phyloP scores from a whole-genome alignment of 2,113 vertebrate genomes.

The Sigmodon hispidus region DNA sequence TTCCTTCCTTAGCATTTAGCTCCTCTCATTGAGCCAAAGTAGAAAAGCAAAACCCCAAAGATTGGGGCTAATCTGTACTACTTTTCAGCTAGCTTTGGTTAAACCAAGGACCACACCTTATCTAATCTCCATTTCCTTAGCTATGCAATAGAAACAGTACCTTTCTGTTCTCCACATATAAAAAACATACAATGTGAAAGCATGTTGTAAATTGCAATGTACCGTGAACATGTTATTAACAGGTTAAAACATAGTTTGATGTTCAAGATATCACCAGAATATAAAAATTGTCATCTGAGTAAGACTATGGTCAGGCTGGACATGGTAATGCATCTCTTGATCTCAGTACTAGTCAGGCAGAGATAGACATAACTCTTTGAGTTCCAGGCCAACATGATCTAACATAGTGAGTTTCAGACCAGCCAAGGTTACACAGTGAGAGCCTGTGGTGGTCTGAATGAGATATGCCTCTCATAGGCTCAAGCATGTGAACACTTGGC shows the following conservation, averaged over 20 bases:
- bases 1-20: neutral
- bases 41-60: neutral
- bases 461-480: neutral
- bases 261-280: constrained; percentile 30
- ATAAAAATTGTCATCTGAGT: constrained; percentile 50
- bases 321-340: neutral
- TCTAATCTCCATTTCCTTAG: constrained; percentile 6
- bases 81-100: neutral
- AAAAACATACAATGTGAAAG: neutral
- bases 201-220: constrained; percentile 22
- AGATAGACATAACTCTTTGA: neutral
- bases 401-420: too few relatives aligned
- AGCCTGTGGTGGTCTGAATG: neutral
- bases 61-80: neutral
- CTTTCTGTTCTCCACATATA: constrained; percentile 3
- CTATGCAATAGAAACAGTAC: neutral
- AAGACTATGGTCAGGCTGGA: neutral
- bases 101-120: neutral
- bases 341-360: too few relatives aligned
- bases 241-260: neutral
- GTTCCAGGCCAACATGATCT: neutral
- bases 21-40: neutral
- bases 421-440: neutral
- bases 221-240: neutral
- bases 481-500: neutral